Evolutionary conservation across 64 coral and sea anemone genomes (phyloP), one percentile per base, ranked within the genome.

Genomic region (Cladopsammia gracilis): DNA sequence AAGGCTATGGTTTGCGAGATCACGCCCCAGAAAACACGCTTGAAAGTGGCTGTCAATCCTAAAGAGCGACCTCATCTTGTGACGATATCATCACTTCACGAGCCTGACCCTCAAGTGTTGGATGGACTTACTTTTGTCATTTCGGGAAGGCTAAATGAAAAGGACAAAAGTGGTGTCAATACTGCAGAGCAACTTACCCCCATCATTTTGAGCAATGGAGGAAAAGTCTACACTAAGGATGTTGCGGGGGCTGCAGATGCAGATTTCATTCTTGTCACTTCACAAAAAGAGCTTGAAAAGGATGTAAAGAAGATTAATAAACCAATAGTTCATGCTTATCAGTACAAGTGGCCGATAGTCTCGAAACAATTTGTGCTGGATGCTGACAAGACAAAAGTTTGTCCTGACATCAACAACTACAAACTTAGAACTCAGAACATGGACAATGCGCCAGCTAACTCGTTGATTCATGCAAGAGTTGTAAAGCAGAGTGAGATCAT

Each of bases 291-390:
- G n/a, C n/a, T n/a, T n/a, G n/a, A n/a, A n/a, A n/a, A n/a, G n/a
- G n/a, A n/a, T n/a, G n/a, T n/a, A n/a, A n/a, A n/a, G n/a, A n/a
- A n/a, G n/a, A n/a, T n/a, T n/a, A n/a, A n/a, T n/a, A 86, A 86
- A 24, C 82, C 64, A 4, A 86, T 86, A n/a, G 51, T 86, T 13
- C 64, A 86, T 24, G 82, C 82, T n/a, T 86, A 70, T 6, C 18
- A 62, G n/a, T 69, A 70, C 46, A 70, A 86, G 82, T 86, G 82
- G 82, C 82, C 82, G 16, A 69, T 86, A 50, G 51, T 86, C 23
- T 86, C 82, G 7, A 86, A 86, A 52, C 82, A 24, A 20, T 70
- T 69, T 86, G 82, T 86, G 45, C 64, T 86, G 4, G 25, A 70
- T 15, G 82, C 82, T 52, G 82, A 86, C 34, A 86, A 70, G 24